phyloP scores from a whole-genome alignment of 2,113 vertebrate species.

The Calonectris borealis region DNA sequence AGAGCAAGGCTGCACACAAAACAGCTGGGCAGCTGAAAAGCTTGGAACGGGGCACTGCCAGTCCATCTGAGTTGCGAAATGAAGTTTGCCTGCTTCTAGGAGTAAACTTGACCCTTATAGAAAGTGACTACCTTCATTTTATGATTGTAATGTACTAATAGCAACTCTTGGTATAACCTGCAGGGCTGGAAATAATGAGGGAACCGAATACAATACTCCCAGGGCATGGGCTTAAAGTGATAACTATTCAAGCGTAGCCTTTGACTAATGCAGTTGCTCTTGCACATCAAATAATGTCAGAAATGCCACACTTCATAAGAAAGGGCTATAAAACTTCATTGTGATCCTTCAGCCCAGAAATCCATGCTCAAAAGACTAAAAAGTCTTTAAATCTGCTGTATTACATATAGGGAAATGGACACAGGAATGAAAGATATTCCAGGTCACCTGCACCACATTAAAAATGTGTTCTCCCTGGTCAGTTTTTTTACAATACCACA shows the following conservation, averaged over 20 bases:
- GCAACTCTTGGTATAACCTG: conserved; percentile 62
- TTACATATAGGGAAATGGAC: background rate
- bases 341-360: conserved; percentile 58
- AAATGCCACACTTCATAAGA: conserved; percentile 67
- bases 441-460: background rate
- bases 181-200: conserved; percentile 72
- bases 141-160: conserved; percentile 55
- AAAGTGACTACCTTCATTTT: conserved; percentile 61
- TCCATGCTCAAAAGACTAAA: conserved; percentile 17
- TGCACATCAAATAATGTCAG: conserved; percentile 70
- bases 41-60: background rate
- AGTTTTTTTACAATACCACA: background rate
- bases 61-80: background rate
- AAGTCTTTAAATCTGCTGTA: conserved; percentile 4
- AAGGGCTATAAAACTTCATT: conserved; percentile 65
- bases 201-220: conserved; percentile 52
- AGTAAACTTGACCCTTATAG: conserved; percentile 49
- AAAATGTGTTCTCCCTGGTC: background rate
- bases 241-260: conserved; percentile 65
- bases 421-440: background rate
- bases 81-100: background rate
- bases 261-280: conserved; percentile 68
- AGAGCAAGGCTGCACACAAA: background rate
- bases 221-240: conserved; percentile 66
- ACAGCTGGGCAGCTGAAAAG: background rate